Percentiles rank a stretch among this genome's conserved stretches.
Conservation (phyloP, 2,113 vertebrate species). For the Hassar affinis region DNA sequence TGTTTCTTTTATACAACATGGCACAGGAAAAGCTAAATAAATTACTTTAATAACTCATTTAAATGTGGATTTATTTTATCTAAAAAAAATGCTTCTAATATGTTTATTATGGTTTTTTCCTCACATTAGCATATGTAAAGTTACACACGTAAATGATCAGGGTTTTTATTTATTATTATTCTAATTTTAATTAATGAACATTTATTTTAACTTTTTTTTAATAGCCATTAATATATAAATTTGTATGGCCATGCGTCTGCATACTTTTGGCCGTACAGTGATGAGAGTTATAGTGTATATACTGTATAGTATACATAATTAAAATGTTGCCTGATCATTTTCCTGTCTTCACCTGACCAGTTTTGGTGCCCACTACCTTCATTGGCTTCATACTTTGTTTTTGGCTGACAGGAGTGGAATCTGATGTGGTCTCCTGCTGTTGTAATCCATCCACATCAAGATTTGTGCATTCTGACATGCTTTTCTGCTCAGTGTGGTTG, state of each 20-base stretch:
- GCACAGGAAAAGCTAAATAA: neutral
- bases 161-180: no score
- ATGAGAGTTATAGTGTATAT: no score
- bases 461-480: neutral
- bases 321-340: neutral
- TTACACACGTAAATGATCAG: neutral
- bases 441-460: neutral
- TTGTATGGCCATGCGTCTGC: neutral
- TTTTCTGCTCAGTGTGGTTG: neutral
- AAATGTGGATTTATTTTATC: neutral
- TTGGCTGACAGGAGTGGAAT: neutral
- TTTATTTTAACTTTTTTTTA: no score
- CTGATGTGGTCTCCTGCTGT: neutral
- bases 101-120: neutral
- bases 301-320: no score
- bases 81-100: neutral
- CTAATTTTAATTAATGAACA: no score
- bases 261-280: neutral
- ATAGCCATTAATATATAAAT: no score
- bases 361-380: neutral
- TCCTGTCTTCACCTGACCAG: neutral
- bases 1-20: neutral
- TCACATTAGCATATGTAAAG: neutral
- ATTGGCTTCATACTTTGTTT: neutral
- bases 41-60: neutral